phyloP scores from a whole-genome alignment of 2,888 invertebrate genomes.

The Platerodrilus igneus region DNA sequence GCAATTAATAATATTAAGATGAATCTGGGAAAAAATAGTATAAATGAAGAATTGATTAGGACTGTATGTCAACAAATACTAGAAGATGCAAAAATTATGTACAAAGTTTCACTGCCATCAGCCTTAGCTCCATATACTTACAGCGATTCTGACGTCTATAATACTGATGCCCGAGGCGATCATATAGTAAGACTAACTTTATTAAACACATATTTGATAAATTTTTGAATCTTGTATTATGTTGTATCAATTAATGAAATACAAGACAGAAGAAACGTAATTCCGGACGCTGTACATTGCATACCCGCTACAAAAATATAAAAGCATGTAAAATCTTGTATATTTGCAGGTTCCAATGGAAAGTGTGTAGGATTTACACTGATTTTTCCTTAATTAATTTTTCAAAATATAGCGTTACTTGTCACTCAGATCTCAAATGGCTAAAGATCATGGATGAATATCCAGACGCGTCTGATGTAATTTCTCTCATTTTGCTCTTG shows the following conservation, averaged over 20 bases:
- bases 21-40: constrained; percentile 70
- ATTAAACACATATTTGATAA: not conserved
- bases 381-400: too few relatives aligned
- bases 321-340: too few relatives aligned
- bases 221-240: not conserved
- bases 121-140: constrained; percentile 53
- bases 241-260: not conserved
- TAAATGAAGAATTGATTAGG: constrained; percentile 69
- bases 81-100: constrained; percentile 72
- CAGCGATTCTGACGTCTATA: constrained; percentile 54
- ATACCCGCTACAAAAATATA: too few relatives aligned
- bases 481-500: too few relatives aligned
- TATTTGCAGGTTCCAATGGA: too few relatives aligned
- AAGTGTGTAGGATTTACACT: too few relatives aligned
- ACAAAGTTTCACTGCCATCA: constrained; percentile 51
- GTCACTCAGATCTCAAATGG: too few relatives aligned
- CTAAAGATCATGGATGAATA: too few relatives aligned
- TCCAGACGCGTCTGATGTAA: too few relatives aligned
- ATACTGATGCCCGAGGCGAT: constrained; percentile 51
- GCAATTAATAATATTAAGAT: constrained; percentile 71
- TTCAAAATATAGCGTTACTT: too few relatives aligned
- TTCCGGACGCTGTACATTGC: too few relatives aligned
- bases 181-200: constrained; percentile 33
- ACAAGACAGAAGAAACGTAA: too few relatives aligned
- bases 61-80: constrained; percentile 73